Percentiles rank a stretch among this genome's conserved stretches.
Conservation (phyloP, 2,888 invertebrate species). For the Phyllotreta striolata region DNA sequence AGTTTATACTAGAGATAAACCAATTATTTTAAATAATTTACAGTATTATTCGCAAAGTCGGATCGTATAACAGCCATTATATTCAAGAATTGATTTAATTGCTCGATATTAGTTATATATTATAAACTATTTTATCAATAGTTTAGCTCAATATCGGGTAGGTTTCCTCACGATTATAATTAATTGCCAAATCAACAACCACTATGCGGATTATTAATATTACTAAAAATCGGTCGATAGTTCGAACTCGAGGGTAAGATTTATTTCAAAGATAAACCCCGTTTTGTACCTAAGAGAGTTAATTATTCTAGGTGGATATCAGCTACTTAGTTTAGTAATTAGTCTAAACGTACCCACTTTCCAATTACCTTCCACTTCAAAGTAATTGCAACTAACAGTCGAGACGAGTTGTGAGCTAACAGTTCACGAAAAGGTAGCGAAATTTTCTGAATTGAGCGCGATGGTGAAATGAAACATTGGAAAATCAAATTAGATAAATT, state of each 20-base stretch:
- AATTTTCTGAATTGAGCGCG: constrained; percentile 17
- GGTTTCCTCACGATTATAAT: no score
- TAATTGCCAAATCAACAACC: no score
- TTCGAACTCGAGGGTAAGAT: background rate
- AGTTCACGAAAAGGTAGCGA: background rate
- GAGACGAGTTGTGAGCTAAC: constrained; percentile 1
- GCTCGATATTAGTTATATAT: no score
- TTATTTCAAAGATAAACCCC: constrained; percentile 3
- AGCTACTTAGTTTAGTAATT: constrained; percentile 12
- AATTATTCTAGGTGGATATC: constrained; percentile 11
- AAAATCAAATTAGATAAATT: constrained; percentile 12
- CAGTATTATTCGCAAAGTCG: no score
- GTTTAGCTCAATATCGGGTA: no score
- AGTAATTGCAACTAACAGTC: constrained; percentile 16
- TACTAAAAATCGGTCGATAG: background rate
- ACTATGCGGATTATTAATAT: no score
- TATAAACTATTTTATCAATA: no score
- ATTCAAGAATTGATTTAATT: no score
- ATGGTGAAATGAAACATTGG: constrained; percentile 13
- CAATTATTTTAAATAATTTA: no score
- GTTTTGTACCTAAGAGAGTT: background rate
- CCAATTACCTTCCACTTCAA: constrained; percentile 15
- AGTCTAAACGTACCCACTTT: constrained; percentile 7
- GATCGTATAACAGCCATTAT: no score
- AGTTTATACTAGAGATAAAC: no score